These are phyloP conservation scores for Meta bourneti DNA, from an alignment of 2,888 invertebrate species.

Conservation along the genomic window DNA sequence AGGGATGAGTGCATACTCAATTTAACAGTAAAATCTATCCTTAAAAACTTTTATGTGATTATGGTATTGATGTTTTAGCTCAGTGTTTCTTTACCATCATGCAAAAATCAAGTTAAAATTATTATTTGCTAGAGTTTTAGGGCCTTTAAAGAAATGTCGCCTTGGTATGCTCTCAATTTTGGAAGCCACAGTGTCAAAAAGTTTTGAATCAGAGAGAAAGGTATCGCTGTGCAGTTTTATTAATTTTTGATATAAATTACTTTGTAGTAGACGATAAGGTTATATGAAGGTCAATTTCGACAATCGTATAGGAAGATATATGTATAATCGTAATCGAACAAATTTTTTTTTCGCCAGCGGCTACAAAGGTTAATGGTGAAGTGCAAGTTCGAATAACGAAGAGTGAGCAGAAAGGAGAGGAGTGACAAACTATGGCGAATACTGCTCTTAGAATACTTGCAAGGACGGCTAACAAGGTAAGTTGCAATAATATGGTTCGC, in stretches of 20 bases:
- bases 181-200: too few species aligned
- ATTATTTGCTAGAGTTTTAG: too few species aligned
- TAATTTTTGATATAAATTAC: background rate
- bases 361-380: constrained; percentile 58
- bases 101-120: too few species aligned
- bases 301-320: background rate
- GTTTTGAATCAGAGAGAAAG: too few species aligned
- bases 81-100: too few species aligned
- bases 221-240: too few species aligned
- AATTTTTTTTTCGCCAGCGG: background rate
- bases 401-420: background rate
- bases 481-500: background rate
- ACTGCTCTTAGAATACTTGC: constrained; percentile 37
- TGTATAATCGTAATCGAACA: constrained; percentile 14
- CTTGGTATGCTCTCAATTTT: too few species aligned
- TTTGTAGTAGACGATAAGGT: constrained; percentile 19
- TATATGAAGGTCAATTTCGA: constrained; percentile 37
- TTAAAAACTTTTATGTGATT: too few species aligned
- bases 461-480: constrained; percentile 21
- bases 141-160: too few species aligned
- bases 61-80: too few species aligned
- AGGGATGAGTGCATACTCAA: too few species aligned
- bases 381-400: background rate
- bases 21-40: too few species aligned
- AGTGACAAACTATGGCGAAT: constrained; percentile 40